A percentile compares a stretch with the other conserved stretches of the same genome.
Evolutionary conservation across 2,888 invertebrate species (phyloP).

Genomic region (Volucella bombylans): DNA sequence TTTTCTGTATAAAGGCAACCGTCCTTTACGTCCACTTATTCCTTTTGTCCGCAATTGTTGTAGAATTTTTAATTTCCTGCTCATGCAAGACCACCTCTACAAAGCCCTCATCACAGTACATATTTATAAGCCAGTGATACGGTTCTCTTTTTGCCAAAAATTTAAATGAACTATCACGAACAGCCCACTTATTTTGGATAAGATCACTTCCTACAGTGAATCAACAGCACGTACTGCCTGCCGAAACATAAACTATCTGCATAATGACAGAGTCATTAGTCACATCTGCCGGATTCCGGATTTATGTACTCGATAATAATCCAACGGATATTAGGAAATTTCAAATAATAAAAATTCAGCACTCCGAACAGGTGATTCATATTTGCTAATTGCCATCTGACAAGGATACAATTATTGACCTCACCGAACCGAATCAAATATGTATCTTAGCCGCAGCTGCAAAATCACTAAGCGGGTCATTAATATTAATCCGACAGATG

Average conservation of each 20-base stretch:
- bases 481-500: constrained; percentile 24
- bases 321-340: constrained; percentile 37
- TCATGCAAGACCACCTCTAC: too few relatives aligned
- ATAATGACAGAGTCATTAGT: constrained; percentile 34
- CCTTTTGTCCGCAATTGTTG: too few relatives aligned
- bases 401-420: constrained; percentile 38
- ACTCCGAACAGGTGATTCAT: constrained; percentile 10
- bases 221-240: background rate
- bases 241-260: too few relatives aligned
- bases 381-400: background rate
- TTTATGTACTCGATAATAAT: background rate
- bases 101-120: too few relatives aligned
- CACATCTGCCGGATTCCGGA: constrained; percentile 53
- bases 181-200: background rate
- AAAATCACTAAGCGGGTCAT: constrained; percentile 21
- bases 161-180: background rate
- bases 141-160: too few relatives aligned
- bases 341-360: constrained; percentile 10
- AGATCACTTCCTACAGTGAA: background rate
- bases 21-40: too few relatives aligned
- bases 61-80: too few relatives aligned
- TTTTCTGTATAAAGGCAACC: too few relatives aligned
- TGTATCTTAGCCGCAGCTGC: constrained; percentile 8
- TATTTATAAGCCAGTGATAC: too few relatives aligned
- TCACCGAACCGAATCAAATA: constrained; percentile 21